Percentiles rank a stretch among this genome's conserved stretches.
These are phyloP conservation scores for Pseudoips prasinana DNA, from an alignment of 2,888 invertebrate genomes.

Conservation along the genomic window DNA sequence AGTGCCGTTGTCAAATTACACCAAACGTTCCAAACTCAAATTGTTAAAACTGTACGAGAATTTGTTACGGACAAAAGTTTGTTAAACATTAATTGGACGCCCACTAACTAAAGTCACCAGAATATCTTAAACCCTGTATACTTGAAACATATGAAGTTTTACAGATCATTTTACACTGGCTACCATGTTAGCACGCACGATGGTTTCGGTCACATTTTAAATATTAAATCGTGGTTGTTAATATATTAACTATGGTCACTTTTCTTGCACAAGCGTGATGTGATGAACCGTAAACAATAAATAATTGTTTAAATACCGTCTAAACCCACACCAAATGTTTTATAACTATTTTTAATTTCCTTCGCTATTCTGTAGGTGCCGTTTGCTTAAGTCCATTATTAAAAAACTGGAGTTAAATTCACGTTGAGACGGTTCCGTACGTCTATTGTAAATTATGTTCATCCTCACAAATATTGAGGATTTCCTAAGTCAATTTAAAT, in stretches of 20 bases:
- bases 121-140: slow-evolving; percentile 25
- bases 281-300: slow-evolving; percentile 70
- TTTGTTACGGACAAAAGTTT: slow-evolving; percentile 73
- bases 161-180: slow-evolving; percentile 13
- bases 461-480: too few species aligned
- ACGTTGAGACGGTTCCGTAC: too few species aligned
- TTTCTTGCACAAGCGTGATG: slow-evolving; percentile 54
- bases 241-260: slow-evolving; percentile 66
- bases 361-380: slow-evolving; percentile 19
- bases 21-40: slow-evolving; percentile 64
- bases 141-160: background rate
- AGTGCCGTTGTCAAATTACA: slow-evolving; percentile 64
- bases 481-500: too few species aligned
- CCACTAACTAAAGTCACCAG: slow-evolving; percentile 50
- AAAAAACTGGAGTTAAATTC: too few species aligned
- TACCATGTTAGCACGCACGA: slow-evolving; percentile 39
- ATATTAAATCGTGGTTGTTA: slow-evolving; percentile 67
- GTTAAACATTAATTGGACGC: slow-evolving; percentile 76
- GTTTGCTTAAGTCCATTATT: slow-evolving; percentile 17
- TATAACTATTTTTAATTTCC: slow-evolving; percentile 28
- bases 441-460: too few species aligned
- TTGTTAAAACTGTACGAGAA: slow-evolving; percentile 80
- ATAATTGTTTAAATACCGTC: slow-evolving; percentile 48
- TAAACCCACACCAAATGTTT: slow-evolving; percentile 37
- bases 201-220: slow-evolving; percentile 64